Percentiles rank a stretch among this genome's conserved stretches.
These are phyloP conservation scores for Dolichoris vasculosae DNA, from an alignment of 1,140 invertebrate genomes.

Conservation along the genomic window DNA sequence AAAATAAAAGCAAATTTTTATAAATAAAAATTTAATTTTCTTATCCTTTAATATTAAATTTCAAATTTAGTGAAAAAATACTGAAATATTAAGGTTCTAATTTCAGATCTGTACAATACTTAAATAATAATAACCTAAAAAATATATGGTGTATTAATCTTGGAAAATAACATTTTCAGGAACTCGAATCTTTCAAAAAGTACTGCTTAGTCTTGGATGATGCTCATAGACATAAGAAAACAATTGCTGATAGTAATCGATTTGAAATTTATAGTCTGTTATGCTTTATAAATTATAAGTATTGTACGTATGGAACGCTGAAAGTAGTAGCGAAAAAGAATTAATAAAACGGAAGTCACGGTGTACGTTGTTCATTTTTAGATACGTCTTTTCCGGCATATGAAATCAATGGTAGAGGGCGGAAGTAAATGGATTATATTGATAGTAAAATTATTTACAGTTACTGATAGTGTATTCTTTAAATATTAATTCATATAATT, in stretches of 20 bases:
- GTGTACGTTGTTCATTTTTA: background rate
- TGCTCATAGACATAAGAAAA: background rate
- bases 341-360: conserved; percentile 8
- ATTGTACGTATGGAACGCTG: background rate
- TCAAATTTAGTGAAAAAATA: too few relatives aligned
- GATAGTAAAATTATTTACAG: background rate
- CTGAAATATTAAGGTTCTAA: too few relatives aligned
- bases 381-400: conserved; percentile 3
- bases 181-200: background rate
- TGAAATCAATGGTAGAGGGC: background rate
- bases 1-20: too few relatives aligned
- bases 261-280: background rate
- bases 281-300: background rate
- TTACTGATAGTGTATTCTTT: background rate
- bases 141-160: too few relatives aligned
- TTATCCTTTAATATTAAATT: too few relatives aligned
- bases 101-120: too few relatives aligned
- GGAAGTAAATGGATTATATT: background rate
- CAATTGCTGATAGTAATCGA: background rate
- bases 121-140: too few relatives aligned
- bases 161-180: too few relatives aligned
- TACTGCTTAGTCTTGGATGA: background rate
- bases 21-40: too few relatives aligned
- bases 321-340: background rate
- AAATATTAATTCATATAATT: too few relatives aligned